Conservation (phyloP, 2,888 invertebrate genomes). For the Seladonia tumulorum region DNA sequence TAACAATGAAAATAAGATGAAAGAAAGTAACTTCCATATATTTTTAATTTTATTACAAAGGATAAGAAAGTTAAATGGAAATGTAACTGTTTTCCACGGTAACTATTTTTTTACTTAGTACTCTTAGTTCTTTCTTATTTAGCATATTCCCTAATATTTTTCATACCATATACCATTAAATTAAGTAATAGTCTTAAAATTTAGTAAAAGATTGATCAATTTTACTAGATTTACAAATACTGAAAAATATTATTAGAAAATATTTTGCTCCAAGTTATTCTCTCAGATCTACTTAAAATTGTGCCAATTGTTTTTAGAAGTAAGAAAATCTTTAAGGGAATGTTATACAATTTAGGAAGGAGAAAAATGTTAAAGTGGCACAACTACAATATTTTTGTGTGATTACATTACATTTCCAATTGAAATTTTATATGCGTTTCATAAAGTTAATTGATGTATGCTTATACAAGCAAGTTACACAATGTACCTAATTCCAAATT, state of each 20-base stretch:
- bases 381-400: conserved; percentile 57
- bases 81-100: conserved; percentile 41
- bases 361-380: conserved; percentile 49
- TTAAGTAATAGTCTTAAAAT: background rate
- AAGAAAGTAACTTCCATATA: conserved; percentile 29
- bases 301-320: conserved; percentile 60
- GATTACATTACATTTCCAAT: conserved; percentile 60
- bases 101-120: conserved; percentile 21
- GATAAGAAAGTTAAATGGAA: conserved; percentile 36
- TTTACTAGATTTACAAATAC: conserved; percentile 6
- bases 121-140: conserved; percentile 21
- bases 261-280: conserved; percentile 41
- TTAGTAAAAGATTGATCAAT: background rate
- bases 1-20: conserved; percentile 26
- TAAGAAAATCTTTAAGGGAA: conserved; percentile 29
- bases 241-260: conserved; percentile 13
- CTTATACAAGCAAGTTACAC: conserved; percentile 26
- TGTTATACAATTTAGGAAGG: conserved; percentile 18
- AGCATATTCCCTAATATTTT: background rate
- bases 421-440: conserved; percentile 32
- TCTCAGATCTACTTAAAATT: conserved; percentile 38
- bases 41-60: conserved; percentile 26
- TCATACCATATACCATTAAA: conserved; percentile 6
- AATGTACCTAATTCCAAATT: conserved; percentile 48
- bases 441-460: conserved; percentile 26